Evolutionary conservation across 2,797 vertebrate genomes (phyloP).

Genomic region (Gambusia yucatana): DNA sequence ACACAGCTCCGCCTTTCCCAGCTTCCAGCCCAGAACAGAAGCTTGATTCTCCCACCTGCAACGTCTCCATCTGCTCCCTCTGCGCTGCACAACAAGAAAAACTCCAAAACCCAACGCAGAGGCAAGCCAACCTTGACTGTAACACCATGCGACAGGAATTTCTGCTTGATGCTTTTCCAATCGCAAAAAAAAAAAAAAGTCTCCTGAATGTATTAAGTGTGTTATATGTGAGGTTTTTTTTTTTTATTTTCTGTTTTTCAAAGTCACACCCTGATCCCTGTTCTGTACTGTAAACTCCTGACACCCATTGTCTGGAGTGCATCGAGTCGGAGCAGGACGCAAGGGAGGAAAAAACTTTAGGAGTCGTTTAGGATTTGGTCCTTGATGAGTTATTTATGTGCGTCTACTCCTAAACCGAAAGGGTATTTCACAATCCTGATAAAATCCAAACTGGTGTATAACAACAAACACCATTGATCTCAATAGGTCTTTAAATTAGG

Average conservation of each 20-base stretch:
- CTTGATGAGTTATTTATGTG: constrained; percentile 57
- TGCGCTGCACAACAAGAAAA: constrained; percentile 59
- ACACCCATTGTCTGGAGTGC: constrained; percentile 44
- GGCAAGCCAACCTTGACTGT: constrained; percentile 60
- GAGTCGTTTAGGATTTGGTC: constrained; percentile 29
- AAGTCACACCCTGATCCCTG: constrained; percentile 44
- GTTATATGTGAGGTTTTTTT: constrained; percentile 14
- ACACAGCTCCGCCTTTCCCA: constrained; percentile 71
- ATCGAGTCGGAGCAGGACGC: constrained; percentile 33
- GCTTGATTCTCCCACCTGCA: constrained; percentile 82
- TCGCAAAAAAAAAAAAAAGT: constrained; percentile 43
- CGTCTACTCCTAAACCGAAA: constrained; percentile 35
- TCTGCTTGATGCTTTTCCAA: constrained; percentile 47
- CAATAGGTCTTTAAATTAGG: constrained; percentile 47
- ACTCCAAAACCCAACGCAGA: constrained; percentile 51
- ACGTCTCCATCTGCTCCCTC: constrained; percentile 84
- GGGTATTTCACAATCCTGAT: constrained; percentile 9
- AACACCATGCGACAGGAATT: constrained; percentile 45
- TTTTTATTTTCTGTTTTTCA: constrained; percentile 44
- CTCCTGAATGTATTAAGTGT: constrained; percentile 46
- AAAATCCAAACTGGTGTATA: constrained; percentile 33
- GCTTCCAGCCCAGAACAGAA: constrained; percentile 75
- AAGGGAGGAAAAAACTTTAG: constrained; percentile 17
- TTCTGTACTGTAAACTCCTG: constrained; percentile 45
- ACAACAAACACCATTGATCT: constrained; percentile 33